Evolutionary conservation across 2,888 invertebrate species (phyloP), one percentile per base, ranked within the genome.

Genomic region (Prosopocoilus inquinatus): DNA sequence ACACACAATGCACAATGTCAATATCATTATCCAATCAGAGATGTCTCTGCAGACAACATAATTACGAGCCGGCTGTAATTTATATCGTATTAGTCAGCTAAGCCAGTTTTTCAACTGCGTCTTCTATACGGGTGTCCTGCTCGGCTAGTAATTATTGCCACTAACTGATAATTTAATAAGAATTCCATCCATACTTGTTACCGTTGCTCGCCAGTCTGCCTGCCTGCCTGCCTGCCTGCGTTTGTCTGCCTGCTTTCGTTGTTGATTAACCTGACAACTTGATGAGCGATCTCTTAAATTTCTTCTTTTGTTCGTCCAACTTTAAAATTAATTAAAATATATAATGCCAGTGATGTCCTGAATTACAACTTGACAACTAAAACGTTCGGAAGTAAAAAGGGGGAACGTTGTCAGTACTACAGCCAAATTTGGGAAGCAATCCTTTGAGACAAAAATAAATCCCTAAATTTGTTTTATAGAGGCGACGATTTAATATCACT

Each of bases 11-110:
- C 70, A 58, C 62, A 75, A 75, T 76, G 76, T 77, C 76, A 77
- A 76, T 77, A 76, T 77, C 72, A 77, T 77, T 77, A 77, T 76
- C 76, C 76, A 76, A 76, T 77, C 76, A 75, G 72, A 74, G 72
- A 76, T 77, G 75, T 76, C 75, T 72, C 67, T 74, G 74, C 67
- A 70, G 76, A 75, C 75, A 75, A 71, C 70, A 73, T 76, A 76
- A 76, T 76, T 74, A 73, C 69, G 67, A 67, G 63, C 64, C 67
- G 64, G 59, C 70, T 70, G 72, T 75, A 76, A 76, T 76, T 76
- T 75, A 75, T 75, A 73, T 73, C 75, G 71, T 74, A 75, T 76
- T 76, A 76, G 74, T 68, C 47, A 39, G 58, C 16, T 34, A 41
- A 49, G 50, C 65, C 62, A 59, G 65, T 70, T 67, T 71, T 72